These are phyloP conservation scores for Lycaon pictus DNA, from an alignment of 2,113 vertebrate species.

Conservation along the genomic window DNA sequence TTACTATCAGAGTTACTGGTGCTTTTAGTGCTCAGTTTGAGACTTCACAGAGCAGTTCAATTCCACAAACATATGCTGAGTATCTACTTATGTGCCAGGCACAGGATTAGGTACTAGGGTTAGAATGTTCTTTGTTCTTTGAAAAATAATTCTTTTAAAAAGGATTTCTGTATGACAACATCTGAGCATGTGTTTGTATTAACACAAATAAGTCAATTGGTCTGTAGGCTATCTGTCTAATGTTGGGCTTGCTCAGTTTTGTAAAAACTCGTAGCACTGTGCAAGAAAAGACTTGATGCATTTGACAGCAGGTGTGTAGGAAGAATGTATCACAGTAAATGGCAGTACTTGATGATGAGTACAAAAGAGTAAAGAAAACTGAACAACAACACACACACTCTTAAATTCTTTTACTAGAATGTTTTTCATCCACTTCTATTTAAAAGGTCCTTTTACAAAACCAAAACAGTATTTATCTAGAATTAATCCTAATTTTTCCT, in stretches of 20 bases:
- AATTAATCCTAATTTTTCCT: constrained; percentile 6
- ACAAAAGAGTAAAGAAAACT: not conserved
- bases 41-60: not conserved
- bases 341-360: not conserved
- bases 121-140: constrained; percentile 56
- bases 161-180: constrained; percentile 33
- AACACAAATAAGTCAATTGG: constrained; percentile 71
- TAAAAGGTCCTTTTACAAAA: not conserved
- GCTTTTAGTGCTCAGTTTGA: not conserved
- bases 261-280: constrained; percentile 78
- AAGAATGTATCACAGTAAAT: constrained; percentile 59
- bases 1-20: not conserved
- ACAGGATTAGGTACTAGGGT: constrained; percentile 24
- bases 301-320: constrained; percentile 85
- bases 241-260: constrained; percentile 81
- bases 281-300: constrained; percentile 86
- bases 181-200: constrained; percentile 55
- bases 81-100: constrained; percentile 20
- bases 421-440: not conserved
- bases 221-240: constrained; percentile 70
- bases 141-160: constrained; percentile 64
- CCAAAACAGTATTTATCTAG: constrained; percentile 26
- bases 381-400: not conserved
- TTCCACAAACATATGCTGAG: not conserved
- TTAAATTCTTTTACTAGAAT: not conserved